These are phyloP conservation scores for Centropus bengalensis DNA, from an alignment of 2,113 vertebrate genomes.

Conservation along the genomic window DNA sequence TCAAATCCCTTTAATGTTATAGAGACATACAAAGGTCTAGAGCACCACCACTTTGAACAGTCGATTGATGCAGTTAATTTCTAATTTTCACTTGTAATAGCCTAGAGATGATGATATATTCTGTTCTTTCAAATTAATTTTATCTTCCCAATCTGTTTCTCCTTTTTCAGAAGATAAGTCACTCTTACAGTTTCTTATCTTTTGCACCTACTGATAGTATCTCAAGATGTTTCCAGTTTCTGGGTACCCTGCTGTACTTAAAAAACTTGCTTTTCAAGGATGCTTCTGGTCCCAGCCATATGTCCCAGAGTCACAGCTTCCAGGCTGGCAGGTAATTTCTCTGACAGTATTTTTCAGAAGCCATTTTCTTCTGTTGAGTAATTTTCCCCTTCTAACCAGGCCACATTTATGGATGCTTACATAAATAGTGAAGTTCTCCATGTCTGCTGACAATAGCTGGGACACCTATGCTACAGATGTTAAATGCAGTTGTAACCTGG, in stretches of 20 bases:
- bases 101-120: neutral
- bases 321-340: neutral
- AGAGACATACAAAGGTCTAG: neutral
- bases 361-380: neutral
- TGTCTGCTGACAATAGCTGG: neutral
- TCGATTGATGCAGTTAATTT: neutral
- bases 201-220: neutral
- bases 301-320: neutral
- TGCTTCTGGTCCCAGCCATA: neutral
- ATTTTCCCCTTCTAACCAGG: neutral
- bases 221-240: neutral
- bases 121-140: neutral
- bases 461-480: neutral
- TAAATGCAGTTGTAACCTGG: neutral
- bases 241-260: neutral
- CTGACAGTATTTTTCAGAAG: neutral
- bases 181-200: neutral
- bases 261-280: neutral
- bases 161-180: neutral
- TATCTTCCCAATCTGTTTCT: neutral
- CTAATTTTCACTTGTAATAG: neutral
- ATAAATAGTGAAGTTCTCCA: neutral
- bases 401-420: neutral
- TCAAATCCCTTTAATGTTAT: neutral
- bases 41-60: neutral